A percentile compares a stretch with the other conserved stretches of the same genome.
phyloP scores from a whole-genome alignment of 2,888 invertebrate genomes.

The Frankliniella intonsa region DNA sequence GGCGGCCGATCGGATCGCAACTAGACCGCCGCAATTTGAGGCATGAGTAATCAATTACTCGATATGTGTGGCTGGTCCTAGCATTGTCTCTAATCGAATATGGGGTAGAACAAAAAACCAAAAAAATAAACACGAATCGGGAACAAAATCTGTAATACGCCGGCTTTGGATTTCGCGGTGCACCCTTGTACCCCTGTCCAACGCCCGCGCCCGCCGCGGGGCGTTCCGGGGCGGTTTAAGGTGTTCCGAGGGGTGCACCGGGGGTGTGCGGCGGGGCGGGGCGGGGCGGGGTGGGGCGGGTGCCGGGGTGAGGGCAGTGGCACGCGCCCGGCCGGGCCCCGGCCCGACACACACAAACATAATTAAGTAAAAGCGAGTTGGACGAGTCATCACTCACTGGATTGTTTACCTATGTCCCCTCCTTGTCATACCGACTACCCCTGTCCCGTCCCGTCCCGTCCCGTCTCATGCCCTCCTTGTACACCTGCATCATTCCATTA shows the following conservation, averaged over 20 bases:
- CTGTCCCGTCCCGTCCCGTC: conserved; percentile 26
- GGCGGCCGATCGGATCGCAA: not conserved
- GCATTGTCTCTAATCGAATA: too few species aligned
- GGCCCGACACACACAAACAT: conserved; percentile 15
- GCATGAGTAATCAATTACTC: not conserved
- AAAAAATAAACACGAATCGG: too few species aligned
- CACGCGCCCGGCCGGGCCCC: not conserved
- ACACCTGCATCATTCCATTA: not conserved
- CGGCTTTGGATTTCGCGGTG: too few species aligned
- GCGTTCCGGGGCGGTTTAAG: not conserved
- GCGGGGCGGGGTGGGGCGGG: not conserved
- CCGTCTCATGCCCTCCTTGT: too few species aligned
- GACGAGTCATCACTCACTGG: conserved; percentile 22
- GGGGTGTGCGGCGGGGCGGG: not conserved
- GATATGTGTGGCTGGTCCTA: too few species aligned
- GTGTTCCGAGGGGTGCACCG: too few species aligned
- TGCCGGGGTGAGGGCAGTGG: not conserved
- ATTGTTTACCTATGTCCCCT: conserved; percentile 30
- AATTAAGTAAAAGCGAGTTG: conserved; percentile 27
- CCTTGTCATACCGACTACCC: conserved; percentile 29
- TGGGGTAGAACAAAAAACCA: too few species aligned
- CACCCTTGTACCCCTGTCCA: too few species aligned
- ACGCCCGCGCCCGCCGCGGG: not conserved
- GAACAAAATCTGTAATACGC: too few species aligned
- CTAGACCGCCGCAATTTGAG: not conserved